Percentiles rank a stretch among this genome's conserved stretches.
phyloP scores from a whole-genome alignment of 2,797 vertebrate species.

The Peromyscus attwateri region DNA sequence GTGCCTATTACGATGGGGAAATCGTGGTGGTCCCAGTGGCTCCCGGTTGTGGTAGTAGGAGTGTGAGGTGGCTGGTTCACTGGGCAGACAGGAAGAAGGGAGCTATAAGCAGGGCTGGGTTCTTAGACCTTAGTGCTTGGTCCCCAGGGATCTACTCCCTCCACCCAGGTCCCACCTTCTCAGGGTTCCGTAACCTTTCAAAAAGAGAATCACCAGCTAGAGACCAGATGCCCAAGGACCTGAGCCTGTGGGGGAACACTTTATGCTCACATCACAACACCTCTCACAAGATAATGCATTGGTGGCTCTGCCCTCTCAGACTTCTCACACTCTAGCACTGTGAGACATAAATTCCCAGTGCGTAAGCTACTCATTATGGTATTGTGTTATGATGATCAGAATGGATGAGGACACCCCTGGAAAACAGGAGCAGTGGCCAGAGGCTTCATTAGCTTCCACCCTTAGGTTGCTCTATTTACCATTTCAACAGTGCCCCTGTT shows the following conservation, averaged over 20 bases:
- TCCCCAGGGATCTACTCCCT: background rate
- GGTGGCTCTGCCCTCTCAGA: background rate
- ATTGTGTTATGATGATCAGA: background rate
- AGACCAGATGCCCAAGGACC: background rate
- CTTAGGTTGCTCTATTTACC: background rate
- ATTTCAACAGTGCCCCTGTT: accelerated
- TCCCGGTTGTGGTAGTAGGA: background rate
- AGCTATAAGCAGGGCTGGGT: background rate
- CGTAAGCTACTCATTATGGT: background rate
- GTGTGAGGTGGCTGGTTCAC: background rate
- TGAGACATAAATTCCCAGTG: background rate
- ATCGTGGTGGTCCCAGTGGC: background rate
- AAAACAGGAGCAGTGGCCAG: background rate
- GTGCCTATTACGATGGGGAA: background rate
- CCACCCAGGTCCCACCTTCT: background rate
- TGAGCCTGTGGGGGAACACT: background rate
- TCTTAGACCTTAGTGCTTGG: background rate
- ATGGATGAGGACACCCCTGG: background rate
- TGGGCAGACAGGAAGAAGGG: background rate
- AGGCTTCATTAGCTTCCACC: background rate
- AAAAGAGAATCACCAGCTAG: background rate
- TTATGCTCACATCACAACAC: background rate
- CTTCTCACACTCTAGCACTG: too few species aligned
- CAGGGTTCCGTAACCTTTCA: background rate
- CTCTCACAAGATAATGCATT: background rate